Base-by-base conservation (phyloP, 92 coral and sea anemone genomes). In the Diadumene lineata region DNA sequence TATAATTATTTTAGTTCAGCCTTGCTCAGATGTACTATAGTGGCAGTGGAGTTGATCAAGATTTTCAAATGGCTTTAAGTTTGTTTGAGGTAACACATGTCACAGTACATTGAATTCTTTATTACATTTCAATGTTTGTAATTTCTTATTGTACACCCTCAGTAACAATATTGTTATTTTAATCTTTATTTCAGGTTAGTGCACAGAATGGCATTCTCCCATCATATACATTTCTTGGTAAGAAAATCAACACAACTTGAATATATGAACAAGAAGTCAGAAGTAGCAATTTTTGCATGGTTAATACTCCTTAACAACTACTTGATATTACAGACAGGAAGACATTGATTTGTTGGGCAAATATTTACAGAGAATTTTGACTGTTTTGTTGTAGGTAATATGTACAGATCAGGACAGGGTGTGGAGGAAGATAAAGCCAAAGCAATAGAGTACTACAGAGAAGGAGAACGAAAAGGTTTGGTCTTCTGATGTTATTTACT, bases 211-310 rank as follows among this genome's bases (percentile, higher is more conserved):
- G 98, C 2, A 71, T 92, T 33, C 83, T 84, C 34, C 93, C 88
- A 58, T 97, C 97, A 19, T 86, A 85, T 32, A 88, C 88, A 30
- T 83, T 88, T 83, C 82, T 94, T 71, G 98, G 98, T 94, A 92
- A 38, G 48, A 38, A 38, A 38, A 13, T 38, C 6, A 13, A 4
- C 13, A 4, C 48, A 4, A 4, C n/a, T n/a, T n/a, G n/a, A n/a
- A n/a, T n/a, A n/a, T n/a, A n/a, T n/a, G n/a, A n/a, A n/a, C n/a
- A n/a, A n/a, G n/a, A n/a, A n/a, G n/a, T n/a, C n/a, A n/a, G n/a
- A n/a, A n/a, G n/a, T n/a, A n/a, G n/a, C n/a, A n/a, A n/a, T n/a
- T n/a, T n/a, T n/a, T n/a, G n/a, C n/a, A n/a, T n/a, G n/a, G n/a
- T n/a, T n/a, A n/a, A n/a, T n/a, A n/a, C n/a, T n/a, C n/a, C n/a